Base-by-base conservation (phyloP, 1,140 invertebrate species). In the Lucilia sericata region DNA sequence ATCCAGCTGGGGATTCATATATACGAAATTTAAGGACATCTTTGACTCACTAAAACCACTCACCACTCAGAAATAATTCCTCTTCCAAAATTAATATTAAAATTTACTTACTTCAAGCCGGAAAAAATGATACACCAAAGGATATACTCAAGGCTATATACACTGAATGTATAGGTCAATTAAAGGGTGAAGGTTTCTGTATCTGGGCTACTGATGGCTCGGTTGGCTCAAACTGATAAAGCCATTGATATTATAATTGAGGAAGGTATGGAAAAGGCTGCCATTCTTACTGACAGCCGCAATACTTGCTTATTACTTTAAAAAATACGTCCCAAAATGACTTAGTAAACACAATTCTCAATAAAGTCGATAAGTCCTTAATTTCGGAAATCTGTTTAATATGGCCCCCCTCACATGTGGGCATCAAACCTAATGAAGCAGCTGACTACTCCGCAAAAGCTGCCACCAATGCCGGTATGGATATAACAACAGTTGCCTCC, bases 131-230 rank as follows among this genome's bases (percentile, higher is more conserved):
- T 19, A n/a, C n/a, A 74, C 65, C 65, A 9, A 74, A 21, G 12
- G 65, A 74, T 2, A 5, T 74, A 10, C 25, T 74, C 2, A n/a
- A 21, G 3, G 17, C 65, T 25, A 74, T 74, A n/a, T 25, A 21
- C 10, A 19, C n/a, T 10, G 65, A 74, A 21, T 21, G 9, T 10
- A 19, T 74, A 21, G 9, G 5, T 74, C n/a, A 74, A 10, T 21
- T 74, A 19, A 74, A 74, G 19, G n/a, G 10, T 21, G 14, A 21
- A 10, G 65, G 65, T 25, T 19, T 19, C 9, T 74, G n/a, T 10
- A 21, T 74, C n/a, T 74, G 65, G 65, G 65, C 65, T 10, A 74
- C 65, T 19, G 65, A 74, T 74, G 65, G 13, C 14, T 74, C 65
- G 2, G 25, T 74, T 19, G n/a, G 14, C 10, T 10, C 65, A 21